Base-by-base conservation (phyloP, 2,888 invertebrate species). In the Trachelus iudaicus region DNA sequence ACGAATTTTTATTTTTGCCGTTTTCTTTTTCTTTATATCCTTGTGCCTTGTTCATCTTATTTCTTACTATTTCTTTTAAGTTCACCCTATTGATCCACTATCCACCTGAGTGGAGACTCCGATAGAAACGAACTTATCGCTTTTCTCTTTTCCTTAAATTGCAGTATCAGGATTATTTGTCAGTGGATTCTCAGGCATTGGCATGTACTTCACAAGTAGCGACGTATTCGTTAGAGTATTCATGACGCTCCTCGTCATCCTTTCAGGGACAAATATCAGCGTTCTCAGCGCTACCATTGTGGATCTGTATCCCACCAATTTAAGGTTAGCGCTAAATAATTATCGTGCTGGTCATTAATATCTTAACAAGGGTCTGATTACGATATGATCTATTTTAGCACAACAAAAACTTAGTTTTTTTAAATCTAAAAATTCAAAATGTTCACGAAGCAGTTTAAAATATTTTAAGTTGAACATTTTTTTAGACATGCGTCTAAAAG, bases 301-400 rank as follows among this genome's bases (percentile, higher is more conserved):
- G 13, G 83, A 82, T 56, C 75, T 78, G 15, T 82, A 81, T 75
- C 83, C 83, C 2, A 83, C 83, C 4, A 76, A 83, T 34, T 75
- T 83, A 13, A 81, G 83, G 83, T 81, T 40, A 37, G 69, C 69
- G 0, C 4, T 34, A 71, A 35, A n/a, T 13, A 69, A 9, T n/a
- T 11, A 15, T 11, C 11, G 11, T 30, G 37, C 13, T 69, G 69
- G 33, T 69, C 75, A 31, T 34, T 75, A n/a, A 77, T 75, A 40
- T n/a, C 31, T 15, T 74, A 75, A 69, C 69, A 15, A 37, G 15
- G 1, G 15, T 4, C 37, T 37, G 15, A 37, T 37, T 37, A 15
- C 4, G 13, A 3, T 13, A 4, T 37, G 37, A 37, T 1, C 37
- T 13, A 15, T 37, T 37, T 1, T 13, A 15, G 15, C 37, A 37